phyloP scores from a whole-genome alignment of 53 echinoderm and acorn worm genomes.

The Hippasteria phrygiana region DNA sequence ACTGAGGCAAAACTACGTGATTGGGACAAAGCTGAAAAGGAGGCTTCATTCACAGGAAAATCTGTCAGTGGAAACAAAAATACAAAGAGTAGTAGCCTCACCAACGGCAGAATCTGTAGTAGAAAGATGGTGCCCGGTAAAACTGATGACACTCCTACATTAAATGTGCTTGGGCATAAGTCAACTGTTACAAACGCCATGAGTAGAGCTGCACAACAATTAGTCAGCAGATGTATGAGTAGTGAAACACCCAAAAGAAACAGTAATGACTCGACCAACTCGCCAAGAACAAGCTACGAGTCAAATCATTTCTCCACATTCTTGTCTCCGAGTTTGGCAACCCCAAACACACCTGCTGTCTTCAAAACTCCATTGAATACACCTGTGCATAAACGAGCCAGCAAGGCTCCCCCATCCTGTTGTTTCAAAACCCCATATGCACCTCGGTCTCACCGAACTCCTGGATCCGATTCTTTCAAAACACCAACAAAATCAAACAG shows the following conservation, averaged over 20 bases:
- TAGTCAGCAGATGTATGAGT: not conserved
- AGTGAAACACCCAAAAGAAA: not conserved
- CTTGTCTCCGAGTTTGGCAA: not conserved
- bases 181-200: not conserved
- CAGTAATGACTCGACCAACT: not conserved
- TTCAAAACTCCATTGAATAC: conserved; percentile 33
- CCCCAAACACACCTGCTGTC: not conserved
- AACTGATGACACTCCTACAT: not conserved
- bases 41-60: not conserved
- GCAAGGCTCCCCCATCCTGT: not conserved
- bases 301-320: not conserved
- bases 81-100: not conserved
- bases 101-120: not conserved
- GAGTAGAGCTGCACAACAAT: not conserved
- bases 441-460: conserved; percentile 8
- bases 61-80: not conserved
- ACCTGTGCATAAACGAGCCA: not conserved
- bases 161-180: not conserved
- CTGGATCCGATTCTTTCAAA: conserved; percentile 21
- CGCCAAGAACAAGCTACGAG: conserved; percentile 11
- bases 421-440: conserved; percentile 54
- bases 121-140: not conserved
- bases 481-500: conserved; percentile 2
- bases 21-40: not conserved
- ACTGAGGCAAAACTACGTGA: not conserved